Percentiles rank a stretch among this genome's conserved stretches.
phyloP scores from a whole-genome alignment of 2,797 vertebrate genomes.

The Dallia pectoralis region DNA sequence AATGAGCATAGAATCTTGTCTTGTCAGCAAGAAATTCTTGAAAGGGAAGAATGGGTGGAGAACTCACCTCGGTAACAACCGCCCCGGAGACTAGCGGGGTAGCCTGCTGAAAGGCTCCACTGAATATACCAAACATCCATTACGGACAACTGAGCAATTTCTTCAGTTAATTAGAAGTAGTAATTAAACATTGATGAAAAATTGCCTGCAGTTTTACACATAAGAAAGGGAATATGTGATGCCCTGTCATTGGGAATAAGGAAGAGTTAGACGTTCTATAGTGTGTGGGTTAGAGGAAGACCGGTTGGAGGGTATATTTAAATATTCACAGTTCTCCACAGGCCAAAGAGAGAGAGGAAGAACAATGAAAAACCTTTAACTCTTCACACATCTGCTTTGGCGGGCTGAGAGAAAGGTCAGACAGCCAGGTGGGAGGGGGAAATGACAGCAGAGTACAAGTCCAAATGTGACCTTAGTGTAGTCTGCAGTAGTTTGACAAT shows the following conservation, averaged over 20 bases:
- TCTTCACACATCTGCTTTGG: slow-evolving; percentile 10
- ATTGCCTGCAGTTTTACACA: neutral
- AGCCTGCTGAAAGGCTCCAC: neutral
- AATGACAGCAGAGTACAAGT: neutral
- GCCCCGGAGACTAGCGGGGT: neutral
- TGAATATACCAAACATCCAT: neutral
- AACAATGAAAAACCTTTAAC: neutral
- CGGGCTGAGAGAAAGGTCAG: slow-evolving; percentile 18
- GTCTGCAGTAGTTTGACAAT: neutral
- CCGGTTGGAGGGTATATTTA: slow-evolving; percentile 16
- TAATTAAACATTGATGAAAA: neutral
- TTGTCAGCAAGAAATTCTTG: neutral
- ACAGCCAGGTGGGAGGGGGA: neutral
- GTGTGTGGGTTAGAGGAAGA: neutral
- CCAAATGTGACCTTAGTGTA: neutral
- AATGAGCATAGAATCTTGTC: neutral
- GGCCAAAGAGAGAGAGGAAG: neutral
- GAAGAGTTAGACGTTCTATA: neutral
- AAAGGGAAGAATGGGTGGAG: neutral
- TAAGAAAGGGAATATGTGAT: neutral
- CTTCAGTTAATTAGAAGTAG: neutral
- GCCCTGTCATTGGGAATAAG: neutral
- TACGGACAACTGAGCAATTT: neutral
- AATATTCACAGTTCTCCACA: neutral
- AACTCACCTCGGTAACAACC: neutral